Evolutionary conservation across 2,113 vertebrate species (phyloP).

Genomic region (Crotalus tigris): DNA sequence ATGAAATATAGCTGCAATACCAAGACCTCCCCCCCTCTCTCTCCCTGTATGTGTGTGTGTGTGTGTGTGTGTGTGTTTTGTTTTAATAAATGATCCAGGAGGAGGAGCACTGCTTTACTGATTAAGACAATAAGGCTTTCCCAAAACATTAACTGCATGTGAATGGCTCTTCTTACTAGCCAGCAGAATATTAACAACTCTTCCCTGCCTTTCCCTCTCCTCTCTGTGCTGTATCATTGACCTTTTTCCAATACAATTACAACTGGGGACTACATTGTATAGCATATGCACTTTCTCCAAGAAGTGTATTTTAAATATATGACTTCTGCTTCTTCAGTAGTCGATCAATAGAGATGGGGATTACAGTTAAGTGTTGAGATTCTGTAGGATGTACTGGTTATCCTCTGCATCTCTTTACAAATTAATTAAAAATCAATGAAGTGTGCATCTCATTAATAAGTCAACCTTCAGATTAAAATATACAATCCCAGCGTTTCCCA

Average conservation of each 20-base stretch:
- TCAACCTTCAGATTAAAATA: constrained; percentile 69
- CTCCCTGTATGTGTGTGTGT: neutral
- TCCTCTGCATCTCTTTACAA: constrained; percentile 80
- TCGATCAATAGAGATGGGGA: constrained; percentile 84
- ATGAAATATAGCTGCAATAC: neutral
- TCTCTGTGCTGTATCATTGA: constrained; percentile 38
- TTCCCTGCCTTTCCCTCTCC: neutral
- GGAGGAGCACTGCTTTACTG: neutral
- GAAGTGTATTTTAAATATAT: constrained; percentile 89
- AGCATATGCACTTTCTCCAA: constrained; percentile 55
- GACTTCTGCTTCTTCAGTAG: constrained; percentile 78
- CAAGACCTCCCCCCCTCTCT: neutral
- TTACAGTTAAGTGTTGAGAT: constrained; percentile 77
- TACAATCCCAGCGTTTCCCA: constrained; percentile 47
- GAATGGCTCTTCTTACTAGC: neutral
- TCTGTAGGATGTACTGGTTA: constrained; percentile 77
- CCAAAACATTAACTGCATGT: constrained; percentile 14
- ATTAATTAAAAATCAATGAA: constrained; percentile 96
- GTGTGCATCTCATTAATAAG: constrained; percentile 82
- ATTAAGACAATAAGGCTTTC: constrained; percentile 18
- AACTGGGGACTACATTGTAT: constrained; percentile 47
- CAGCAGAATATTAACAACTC: constrained; percentile 6
- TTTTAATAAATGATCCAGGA: neutral
- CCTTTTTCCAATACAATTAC: constrained; percentile 68
- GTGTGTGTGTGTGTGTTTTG: neutral